These are phyloP conservation scores for Troglohyphantes excavatus DNA, from an alignment of 2,888 invertebrate genomes.

Conservation along the genomic window DNA sequence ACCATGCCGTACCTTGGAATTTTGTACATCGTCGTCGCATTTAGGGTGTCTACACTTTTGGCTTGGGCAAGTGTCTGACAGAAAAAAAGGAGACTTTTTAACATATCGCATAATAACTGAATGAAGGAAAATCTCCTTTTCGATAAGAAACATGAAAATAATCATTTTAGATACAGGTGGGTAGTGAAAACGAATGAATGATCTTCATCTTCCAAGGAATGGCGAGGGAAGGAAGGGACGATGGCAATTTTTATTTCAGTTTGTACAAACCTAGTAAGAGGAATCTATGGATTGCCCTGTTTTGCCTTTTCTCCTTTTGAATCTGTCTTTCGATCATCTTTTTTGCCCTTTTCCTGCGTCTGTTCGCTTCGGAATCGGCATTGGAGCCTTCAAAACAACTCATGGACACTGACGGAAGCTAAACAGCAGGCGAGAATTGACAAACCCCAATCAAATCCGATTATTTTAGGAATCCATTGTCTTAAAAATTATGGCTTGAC, in stretches of 20 bases:
- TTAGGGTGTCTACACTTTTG: background rate
- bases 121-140: background rate
- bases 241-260: slow-evolving; percentile 80
- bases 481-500: background rate
- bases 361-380: slow-evolving; percentile 91
- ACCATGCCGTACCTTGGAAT: background rate
- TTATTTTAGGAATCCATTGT: slow-evolving; percentile 62
- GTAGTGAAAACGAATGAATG: slow-evolving; percentile 51
- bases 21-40: background rate
- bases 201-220: slow-evolving; percentile 68
- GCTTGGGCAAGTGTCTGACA: background rate
- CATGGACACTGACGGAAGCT: slow-evolving; percentile 85
- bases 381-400: slow-evolving; percentile 97
- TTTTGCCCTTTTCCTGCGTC: slow-evolving; percentile 96
- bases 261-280: slow-evolving; percentile 89
- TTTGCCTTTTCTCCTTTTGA: slow-evolving; percentile 99
- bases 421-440: slow-evolving; percentile 45
- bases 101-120: background rate
- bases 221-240: slow-evolving; percentile 47
- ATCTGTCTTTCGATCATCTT: slow-evolving; percentile 99
- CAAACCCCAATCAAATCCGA: slow-evolving; percentile 25
- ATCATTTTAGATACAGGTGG: background rate
- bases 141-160: background rate
- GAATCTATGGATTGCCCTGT: slow-evolving; percentile 98
- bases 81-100: background rate